phyloP scores from a whole-genome alignment of 2,113 vertebrate species.

The Electrona antarctica region DNA sequence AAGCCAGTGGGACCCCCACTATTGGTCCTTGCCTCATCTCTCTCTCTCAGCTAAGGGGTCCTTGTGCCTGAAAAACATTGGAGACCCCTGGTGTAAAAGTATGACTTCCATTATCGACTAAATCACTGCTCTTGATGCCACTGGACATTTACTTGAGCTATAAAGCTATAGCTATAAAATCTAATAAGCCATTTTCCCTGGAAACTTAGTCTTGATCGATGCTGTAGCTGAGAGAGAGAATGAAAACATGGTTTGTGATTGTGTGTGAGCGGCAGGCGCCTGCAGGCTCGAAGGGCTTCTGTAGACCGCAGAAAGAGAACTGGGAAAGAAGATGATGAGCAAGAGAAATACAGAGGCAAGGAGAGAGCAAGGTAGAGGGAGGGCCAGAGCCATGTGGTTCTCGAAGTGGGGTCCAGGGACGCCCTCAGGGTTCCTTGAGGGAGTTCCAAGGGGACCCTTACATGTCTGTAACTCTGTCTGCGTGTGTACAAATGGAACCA shows the following conservation, averaged over 20 bases:
- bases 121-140: too few relatives aligned
- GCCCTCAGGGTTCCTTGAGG: too few relatives aligned
- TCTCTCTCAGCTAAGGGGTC: background rate
- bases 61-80: too few relatives aligned
- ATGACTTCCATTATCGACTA: too few relatives aligned
- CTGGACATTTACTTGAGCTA: too few relatives aligned
- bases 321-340: conserved; percentile 15
- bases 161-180: background rate
- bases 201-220: conserved; percentile 37
- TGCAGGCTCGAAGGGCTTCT: conserved; percentile 19
- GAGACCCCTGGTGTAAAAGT: background rate
- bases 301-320: background rate
- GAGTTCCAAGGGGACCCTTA: too few relatives aligned
- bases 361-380: conserved; percentile 4
- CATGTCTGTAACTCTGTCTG: too few relatives aligned
- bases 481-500: too few relatives aligned
- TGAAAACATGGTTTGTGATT: background rate
- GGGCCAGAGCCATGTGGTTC: too few relatives aligned
- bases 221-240: background rate
- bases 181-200: background rate
- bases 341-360: conserved; percentile 1
- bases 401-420: too few relatives aligned
- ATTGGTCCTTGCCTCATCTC: background rate
- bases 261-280: conserved; percentile 18
- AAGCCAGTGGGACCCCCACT: too few relatives aligned